Evolutionary conservation across 2,797 vertebrate genomes (phyloP).

Genomic region (Lagodon rhomboides): DNA sequence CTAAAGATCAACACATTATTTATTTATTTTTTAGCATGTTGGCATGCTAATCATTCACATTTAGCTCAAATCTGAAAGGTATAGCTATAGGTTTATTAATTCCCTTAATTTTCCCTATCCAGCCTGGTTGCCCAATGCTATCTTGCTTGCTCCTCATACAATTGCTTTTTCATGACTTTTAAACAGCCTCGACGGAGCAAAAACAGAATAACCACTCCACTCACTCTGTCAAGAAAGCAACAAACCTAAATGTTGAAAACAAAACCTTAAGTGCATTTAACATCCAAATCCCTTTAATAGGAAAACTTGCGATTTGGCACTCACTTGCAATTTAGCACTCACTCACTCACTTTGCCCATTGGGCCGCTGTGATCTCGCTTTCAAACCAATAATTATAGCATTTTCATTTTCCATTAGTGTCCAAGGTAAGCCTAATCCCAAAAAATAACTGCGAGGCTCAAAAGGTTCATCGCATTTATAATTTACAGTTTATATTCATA

Average conservation of each 20-base stretch:
- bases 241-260: not conserved
- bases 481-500: slow-evolving; percentile 3
- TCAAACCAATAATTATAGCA: not conserved
- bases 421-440: not conserved
- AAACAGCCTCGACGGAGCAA: not conserved
- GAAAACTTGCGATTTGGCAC: not conserved
- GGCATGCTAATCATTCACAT: not conserved
- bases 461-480: slow-evolving; percentile 10
- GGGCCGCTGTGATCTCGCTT: slow-evolving; percentile 12
- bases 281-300: not conserved
- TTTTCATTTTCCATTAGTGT: slow-evolving; percentile 3
- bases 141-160: too few species aligned
- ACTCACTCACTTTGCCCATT: not conserved
- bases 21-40: not conserved
- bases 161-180: not conserved
- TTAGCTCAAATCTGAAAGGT: not conserved
- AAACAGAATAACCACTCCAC: not conserved
- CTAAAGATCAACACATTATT: not conserved
- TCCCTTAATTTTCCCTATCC: not conserved
- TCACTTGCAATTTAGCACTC: not conserved
- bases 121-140: too few species aligned
- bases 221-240: not conserved
- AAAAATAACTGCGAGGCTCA: slow-evolving; percentile 14
- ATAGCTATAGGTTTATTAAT: not conserved
- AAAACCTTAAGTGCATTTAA: not conserved